Evolutionary conservation across 2,888 invertebrate species (phyloP).

Genomic region (Pandemis cinnamomeana): DNA sequence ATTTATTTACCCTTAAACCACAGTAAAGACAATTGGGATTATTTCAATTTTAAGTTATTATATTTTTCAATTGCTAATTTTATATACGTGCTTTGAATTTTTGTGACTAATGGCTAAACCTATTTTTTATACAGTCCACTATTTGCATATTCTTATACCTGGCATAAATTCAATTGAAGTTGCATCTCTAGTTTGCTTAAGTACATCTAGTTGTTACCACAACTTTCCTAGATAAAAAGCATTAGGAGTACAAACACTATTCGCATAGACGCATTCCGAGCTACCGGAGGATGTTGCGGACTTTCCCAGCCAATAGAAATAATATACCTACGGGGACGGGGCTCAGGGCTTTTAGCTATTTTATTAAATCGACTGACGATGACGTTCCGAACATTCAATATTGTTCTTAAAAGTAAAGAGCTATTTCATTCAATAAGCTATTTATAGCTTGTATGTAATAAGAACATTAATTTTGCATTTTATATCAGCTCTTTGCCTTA

Average conservation of each 20-base stretch:
- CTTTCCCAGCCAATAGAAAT: conserved; percentile 19
- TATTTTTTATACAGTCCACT: background rate
- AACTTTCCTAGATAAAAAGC: background rate
- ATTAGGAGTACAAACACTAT: conserved; percentile 17
- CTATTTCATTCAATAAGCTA: background rate
- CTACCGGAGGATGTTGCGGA: conserved; percentile 5
- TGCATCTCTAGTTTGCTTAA: background rate
- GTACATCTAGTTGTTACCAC: conserved; percentile 5
- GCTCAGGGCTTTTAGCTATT: background rate
- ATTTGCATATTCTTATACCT: background rate
- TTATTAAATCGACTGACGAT: background rate
- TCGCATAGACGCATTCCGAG: conserved; percentile 25
- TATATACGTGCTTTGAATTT: background rate
- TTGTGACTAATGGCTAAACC: background rate
- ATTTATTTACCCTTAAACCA: background rate
- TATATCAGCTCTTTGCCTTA: background rate
- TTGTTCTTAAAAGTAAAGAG: background rate
- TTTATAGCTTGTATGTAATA: background rate
- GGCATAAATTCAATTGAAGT: background rate
- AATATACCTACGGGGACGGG: background rate
- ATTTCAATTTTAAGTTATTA: background rate
- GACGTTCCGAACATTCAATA: background rate
- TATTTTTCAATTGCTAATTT: background rate
- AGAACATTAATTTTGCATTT: background rate
- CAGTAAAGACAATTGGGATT: background rate